Evolutionary conservation across 2,888 invertebrate genomes (phyloP), one percentile per base, ranked within the genome.

Genomic region (Heliconius hortense): DNA sequence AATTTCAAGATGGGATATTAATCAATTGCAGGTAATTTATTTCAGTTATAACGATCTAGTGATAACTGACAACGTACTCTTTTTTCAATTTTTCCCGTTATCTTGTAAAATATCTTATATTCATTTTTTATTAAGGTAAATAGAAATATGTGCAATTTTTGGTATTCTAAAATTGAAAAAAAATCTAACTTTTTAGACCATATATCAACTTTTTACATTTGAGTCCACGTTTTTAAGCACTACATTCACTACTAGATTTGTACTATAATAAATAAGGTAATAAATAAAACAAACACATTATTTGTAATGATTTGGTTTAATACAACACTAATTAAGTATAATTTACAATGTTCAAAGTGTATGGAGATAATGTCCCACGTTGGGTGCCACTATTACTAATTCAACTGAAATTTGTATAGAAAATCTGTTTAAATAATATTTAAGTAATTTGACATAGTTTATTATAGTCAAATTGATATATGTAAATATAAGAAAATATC

Each of bases 281-380:
- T 63, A 68, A 75, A 78, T 78, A 72, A 81, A 81, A 81, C 81
- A 81, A 80, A 21, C 80, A 66, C 39, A 72, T 35, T 77, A 88
- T 90, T 91, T 90, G 92, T 92, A 93, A 93, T 93, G 92, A 92
- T 93, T 93, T 93, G 88, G 89, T 93, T 94, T 94, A 94, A 93
- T 94, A 94, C 92, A 93, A 94, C 93, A 94, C 93, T 94, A 94
- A 92, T 89, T 93, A 93, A 91, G 91, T 92, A 92, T 93, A 93
- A 90, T 92, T 92, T 93, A 93, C 93, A 92, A 90, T 92, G 76
- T 76, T 78, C 76, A 76, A 77, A 79, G 79, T 79, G 78, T 79
- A 78, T 73, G 24, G 64, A 67, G 53, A 62, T 28, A 60, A 63
- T 31, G 75, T 53, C 78, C 78, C 76, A 62, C 64, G n/a, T 75